Conservation (phyloP, 2,113 vertebrate genomes). For the Archilochus colubris region DNA sequence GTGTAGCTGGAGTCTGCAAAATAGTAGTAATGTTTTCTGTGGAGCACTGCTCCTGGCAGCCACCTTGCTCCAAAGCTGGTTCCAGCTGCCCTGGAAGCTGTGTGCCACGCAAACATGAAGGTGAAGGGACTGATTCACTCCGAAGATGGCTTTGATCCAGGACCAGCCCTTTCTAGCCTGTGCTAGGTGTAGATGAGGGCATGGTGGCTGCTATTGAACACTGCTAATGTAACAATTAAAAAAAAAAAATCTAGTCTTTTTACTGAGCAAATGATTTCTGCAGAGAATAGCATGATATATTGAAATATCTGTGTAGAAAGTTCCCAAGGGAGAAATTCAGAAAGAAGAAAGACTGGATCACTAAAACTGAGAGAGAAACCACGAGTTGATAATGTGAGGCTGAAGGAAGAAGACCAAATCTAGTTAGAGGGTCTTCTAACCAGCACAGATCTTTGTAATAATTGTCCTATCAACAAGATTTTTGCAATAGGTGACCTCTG, state of each 20-base stretch:
- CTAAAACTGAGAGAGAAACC: constrained; percentile 55
- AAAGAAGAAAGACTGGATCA: constrained; percentile 56
- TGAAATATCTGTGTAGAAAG: constrained; percentile 43
- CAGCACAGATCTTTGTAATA: constrained; percentile 36
- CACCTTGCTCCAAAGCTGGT: accelerated
- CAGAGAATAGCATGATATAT: constrained; percentile 35
- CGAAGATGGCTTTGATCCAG: neutral
- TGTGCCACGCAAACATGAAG: accelerated
- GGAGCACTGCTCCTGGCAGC: neutral
- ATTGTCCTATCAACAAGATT: constrained; percentile 52
- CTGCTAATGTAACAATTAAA: constrained; percentile 9
- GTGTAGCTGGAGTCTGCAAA: neutral
- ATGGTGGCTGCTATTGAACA: neutral
- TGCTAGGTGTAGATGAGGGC: neutral
- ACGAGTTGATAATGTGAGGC: constrained; percentile 20
- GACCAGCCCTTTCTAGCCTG: neutral
- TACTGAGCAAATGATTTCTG: constrained; percentile 58
- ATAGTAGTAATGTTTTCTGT: neutral
- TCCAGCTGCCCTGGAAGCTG: neutral
- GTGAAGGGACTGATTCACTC: neutral
- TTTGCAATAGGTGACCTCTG: constrained; percentile 45
- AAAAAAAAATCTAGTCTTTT: constrained; percentile 16
- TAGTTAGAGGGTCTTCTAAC: constrained; percentile 57
- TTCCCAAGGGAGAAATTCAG: constrained; percentile 52
- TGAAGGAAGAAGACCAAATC: constrained; percentile 38